phyloP scores from a whole-genome alignment of 2,888 invertebrate species.

The Aleiodes testaceus region DNA sequence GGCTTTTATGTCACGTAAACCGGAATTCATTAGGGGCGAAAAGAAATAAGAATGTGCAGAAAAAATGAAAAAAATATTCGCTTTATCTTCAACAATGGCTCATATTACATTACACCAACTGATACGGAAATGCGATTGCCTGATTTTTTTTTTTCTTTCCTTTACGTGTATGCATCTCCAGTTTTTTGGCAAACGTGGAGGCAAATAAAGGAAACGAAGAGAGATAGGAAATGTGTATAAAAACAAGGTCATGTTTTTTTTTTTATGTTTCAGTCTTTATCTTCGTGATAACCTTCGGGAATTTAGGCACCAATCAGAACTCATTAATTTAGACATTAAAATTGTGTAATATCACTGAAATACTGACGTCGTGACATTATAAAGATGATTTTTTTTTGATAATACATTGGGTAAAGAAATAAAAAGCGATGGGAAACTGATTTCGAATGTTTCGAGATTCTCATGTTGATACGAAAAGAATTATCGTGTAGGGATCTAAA shows the following conservation, averaged over 20 bases:
- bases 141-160: constrained; percentile 14
- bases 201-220: background rate
- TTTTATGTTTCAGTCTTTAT: background rate
- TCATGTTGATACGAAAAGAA: too few species aligned
- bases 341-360: too few species aligned
- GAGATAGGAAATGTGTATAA: background rate
- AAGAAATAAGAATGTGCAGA: background rate
- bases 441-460: too few species aligned
- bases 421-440: too few species aligned
- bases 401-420: too few species aligned
- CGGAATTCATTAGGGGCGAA: background rate
- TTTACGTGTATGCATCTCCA: background rate
- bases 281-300: background rate
- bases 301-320: background rate
- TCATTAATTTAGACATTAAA: too few species aligned
- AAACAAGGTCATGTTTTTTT: constrained; percentile 6
- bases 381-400: too few species aligned
- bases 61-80: background rate
- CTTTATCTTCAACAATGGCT: background rate
- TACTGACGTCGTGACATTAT: too few species aligned
- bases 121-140: constrained; percentile 28
- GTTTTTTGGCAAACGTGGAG: constrained; percentile 14
- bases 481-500: too few species aligned
- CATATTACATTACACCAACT: constrained; percentile 21
- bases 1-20: constrained; percentile 6